Evolutionary conservation across 2,113 vertebrate species (phyloP).

Genomic region (Xenopus borealis): DNA sequence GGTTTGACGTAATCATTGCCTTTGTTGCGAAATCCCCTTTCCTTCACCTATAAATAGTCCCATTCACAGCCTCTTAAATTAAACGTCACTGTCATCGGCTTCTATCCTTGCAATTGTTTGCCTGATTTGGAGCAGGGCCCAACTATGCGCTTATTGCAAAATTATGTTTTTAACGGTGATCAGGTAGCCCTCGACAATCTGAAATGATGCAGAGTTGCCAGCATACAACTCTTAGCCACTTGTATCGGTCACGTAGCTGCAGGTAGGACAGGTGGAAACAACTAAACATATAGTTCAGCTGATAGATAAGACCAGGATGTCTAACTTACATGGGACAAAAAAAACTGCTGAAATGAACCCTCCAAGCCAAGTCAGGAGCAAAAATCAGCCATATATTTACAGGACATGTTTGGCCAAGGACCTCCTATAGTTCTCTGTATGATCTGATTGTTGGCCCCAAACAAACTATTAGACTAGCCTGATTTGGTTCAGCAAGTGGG

Average conservation of each 20-base stretch:
- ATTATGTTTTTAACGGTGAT: neutral
- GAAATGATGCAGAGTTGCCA: constrained; percentile 10
- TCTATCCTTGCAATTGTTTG: constrained; percentile 22
- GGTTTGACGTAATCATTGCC: neutral
- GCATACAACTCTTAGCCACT: neutral
- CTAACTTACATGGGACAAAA: no score
- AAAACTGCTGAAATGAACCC: no score
- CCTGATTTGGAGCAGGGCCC: constrained; percentile 5
- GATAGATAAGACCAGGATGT: no score
- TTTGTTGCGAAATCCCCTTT: constrained; percentile 15
- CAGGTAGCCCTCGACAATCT: neutral
- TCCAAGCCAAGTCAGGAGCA: no score
- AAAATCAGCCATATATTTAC: no score
- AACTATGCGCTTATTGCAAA: constrained; percentile 16
- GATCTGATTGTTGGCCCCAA: no score
- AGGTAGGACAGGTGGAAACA: no score
- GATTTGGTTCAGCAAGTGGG: no score
- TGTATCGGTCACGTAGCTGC: neutral
- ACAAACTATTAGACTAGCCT: no score
- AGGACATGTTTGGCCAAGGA: no score
- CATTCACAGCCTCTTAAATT: constrained; percentile 19
- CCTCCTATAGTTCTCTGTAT: no score
- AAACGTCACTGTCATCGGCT: constrained; percentile 14
- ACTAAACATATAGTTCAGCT: no score
- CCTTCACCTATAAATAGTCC: constrained; percentile 29